phyloP scores from a whole-genome alignment of 2,888 invertebrate species.

The Drosophila infuscata region DNA sequence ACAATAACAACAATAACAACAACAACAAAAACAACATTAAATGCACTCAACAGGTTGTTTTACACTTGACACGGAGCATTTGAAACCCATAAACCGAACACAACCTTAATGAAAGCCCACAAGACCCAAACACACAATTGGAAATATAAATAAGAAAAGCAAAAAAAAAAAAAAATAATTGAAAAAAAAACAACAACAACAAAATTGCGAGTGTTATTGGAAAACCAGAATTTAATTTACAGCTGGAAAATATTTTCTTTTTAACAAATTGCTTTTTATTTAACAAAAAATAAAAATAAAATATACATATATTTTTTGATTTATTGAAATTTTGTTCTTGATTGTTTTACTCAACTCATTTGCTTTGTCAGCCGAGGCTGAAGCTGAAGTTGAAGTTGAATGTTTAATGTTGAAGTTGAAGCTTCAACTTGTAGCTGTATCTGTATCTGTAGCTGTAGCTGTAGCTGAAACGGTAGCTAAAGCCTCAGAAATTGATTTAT shows the following conservation, averaged over 20 bases:
- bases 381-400: no score
- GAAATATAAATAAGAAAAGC: not conserved
- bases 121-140: not conserved
- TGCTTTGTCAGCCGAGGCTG: constrained; percentile 2
- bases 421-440: constrained; percentile 4
- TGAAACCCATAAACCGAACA: constrained; percentile 21
- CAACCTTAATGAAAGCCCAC: constrained; percentile 17
- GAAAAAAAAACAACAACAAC: not conserved
- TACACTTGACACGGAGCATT: constrained; percentile 50
- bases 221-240: constrained; percentile 50
- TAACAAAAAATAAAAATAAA: not conserved
- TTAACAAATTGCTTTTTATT: not conserved
- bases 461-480: constrained; percentile 64
- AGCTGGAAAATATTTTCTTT: constrained; percentile 19
- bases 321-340: constrained; percentile 16
- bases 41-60: constrained; percentile 70
- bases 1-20: constrained; percentile 20
- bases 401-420: no score
- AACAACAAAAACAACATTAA: constrained; percentile 26
- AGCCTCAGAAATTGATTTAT: constrained; percentile 73
- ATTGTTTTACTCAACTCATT: constrained; percentile 4
- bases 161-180: not conserved
- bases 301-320: not conserved
- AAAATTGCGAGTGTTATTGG: constrained; percentile 50
- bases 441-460: constrained; percentile 1